Evolutionary conservation across 2,113 vertebrate genomes (phyloP).

Genomic region (Cinclus cinclus): DNA sequence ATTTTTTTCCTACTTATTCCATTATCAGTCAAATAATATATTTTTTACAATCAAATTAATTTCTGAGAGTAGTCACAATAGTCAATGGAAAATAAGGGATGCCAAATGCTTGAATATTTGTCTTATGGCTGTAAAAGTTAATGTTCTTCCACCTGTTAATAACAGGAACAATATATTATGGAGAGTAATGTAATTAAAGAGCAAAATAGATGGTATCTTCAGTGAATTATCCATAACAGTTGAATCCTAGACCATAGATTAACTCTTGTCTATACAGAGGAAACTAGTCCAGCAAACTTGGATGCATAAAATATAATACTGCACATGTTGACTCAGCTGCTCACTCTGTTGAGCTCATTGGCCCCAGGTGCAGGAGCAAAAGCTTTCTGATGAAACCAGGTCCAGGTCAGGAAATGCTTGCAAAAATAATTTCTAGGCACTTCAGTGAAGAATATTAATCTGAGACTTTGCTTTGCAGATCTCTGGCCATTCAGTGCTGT

Average conservation of each 20-base stretch:
- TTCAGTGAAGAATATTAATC: neutral
- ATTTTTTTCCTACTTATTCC: neutral
- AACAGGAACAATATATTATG: neutral
- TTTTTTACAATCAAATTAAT: neutral
- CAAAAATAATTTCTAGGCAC: neutral
- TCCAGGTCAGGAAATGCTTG: neutral
- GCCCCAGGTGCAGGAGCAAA: neutral
- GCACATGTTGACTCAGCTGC: neutral
- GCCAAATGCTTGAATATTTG: neutral
- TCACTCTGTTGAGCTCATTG: neutral
- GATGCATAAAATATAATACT: neutral
- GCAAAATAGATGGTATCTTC: conserved; percentile 2
- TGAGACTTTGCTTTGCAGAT: neutral
- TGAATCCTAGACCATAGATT: neutral
- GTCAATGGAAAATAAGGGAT: neutral
- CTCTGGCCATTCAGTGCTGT: neutral
- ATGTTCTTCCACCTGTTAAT: neutral
- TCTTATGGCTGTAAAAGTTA: conserved; percentile 4
- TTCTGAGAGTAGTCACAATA: neutral
- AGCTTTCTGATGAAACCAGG: neutral
- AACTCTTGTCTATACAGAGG: neutral
- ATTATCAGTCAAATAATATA: neutral
- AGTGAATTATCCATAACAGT: neutral
- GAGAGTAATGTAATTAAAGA: conserved; percentile 9
- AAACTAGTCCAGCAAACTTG: neutral